A percentile compares a stretch with the other conserved stretches of the same genome.
Conservation (phyloP, 2,113 vertebrate species). For the Rhea pennata region DNA sequence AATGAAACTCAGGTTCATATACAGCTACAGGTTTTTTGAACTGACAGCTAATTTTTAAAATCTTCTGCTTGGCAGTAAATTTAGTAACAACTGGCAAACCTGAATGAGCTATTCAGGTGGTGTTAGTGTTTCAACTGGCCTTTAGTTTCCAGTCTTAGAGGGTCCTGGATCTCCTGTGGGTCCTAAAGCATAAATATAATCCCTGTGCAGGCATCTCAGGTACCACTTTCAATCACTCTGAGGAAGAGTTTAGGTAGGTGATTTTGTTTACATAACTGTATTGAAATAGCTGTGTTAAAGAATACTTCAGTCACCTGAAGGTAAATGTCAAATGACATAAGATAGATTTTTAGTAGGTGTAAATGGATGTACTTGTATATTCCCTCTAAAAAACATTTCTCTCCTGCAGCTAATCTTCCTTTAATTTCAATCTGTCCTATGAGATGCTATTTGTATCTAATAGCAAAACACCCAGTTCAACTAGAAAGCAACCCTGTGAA, state of each 20-base stretch:
- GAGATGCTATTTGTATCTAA: not conserved
- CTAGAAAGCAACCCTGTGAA: not conserved
- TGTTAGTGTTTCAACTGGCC: no score
- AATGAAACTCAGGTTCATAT: not conserved
- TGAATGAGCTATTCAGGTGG: not conserved
- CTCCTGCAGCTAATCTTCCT: not conserved
- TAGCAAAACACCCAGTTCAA: not conserved
- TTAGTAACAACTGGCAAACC: not conserved
- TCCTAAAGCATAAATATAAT: not conserved
- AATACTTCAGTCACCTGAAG: not conserved
- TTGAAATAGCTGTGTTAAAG: not conserved
- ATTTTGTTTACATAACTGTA: not conserved
- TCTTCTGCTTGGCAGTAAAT: not conserved
- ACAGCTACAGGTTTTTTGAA: not conserved
- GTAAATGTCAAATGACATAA: not conserved
- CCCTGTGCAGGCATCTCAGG: not conserved
- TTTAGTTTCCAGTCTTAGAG: not conserved
- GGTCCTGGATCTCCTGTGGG: not conserved
- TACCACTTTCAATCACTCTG: not conserved
- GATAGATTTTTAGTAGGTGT: not conserved
- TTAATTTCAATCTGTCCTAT: not conserved
- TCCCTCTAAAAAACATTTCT: not conserved
- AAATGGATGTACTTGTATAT: not conserved
- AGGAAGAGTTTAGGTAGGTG: not conserved
- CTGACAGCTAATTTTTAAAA: not conserved